Evolutionary conservation across 2,797 vertebrate genomes (phyloP).

Genomic region (Distichodus sexfasciatus): DNA sequence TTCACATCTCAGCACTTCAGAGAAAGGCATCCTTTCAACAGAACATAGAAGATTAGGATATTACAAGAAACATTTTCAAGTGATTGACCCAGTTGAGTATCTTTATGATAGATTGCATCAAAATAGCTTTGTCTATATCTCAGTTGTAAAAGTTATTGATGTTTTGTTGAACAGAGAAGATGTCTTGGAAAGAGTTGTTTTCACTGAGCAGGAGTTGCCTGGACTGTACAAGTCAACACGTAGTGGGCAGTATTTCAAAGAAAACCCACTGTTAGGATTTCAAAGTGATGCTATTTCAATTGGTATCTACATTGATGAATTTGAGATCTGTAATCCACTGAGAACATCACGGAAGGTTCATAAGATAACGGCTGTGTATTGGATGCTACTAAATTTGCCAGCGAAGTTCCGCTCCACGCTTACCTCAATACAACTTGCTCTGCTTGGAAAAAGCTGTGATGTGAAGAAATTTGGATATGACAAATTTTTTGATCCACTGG

Average conservation of each 20-base stretch:
- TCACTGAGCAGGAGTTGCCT: not conserved
- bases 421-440: conserved; percentile 16
- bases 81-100: conserved; percentile 32
- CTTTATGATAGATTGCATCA: not conserved
- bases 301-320: conserved; percentile 8
- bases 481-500: conserved; percentile 17
- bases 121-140: conserved; percentile 31
- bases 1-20: not conserved
- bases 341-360: conserved; percentile 26
- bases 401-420: conserved; percentile 16
- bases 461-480: conserved; percentile 14
- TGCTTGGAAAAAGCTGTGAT: conserved; percentile 21
- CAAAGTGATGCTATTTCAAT: conserved; percentile 19
- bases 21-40: conserved; percentile 17
- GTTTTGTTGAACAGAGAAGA: conserved; percentile 22
- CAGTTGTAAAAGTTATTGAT: conserved; percentile 11
- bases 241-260: conserved; percentile 31
- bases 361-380: conserved; percentile 32
- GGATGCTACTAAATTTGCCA: conserved; percentile 31
- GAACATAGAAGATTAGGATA: conserved; percentile 16
- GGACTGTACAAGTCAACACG: conserved; percentile 10
- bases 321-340: conserved; percentile 24
- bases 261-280: conserved; percentile 4
- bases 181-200: conserved; percentile 17
- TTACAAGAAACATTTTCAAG: conserved; percentile 32